phyloP scores from a whole-genome alignment of 2,888 invertebrate genomes.

The Tortrix viridana region DNA sequence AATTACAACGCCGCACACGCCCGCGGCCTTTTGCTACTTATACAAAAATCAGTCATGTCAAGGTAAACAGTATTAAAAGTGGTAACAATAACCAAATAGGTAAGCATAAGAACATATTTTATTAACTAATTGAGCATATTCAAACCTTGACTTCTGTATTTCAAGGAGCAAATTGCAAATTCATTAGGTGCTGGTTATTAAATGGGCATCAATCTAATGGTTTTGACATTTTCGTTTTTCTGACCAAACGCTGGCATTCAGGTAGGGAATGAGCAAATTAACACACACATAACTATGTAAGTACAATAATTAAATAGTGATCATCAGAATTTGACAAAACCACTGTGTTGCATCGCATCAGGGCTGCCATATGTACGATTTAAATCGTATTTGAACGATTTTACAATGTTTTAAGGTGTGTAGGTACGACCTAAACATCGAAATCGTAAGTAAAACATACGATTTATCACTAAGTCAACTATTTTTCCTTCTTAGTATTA shows the following conservation, averaged over 20 bases:
- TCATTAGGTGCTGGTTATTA: conserved; percentile 40
- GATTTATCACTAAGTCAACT: too few relatives aligned
- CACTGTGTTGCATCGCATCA: too few relatives aligned
- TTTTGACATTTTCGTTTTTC: conserved; percentile 31
- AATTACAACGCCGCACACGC: background rate
- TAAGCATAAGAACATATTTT: background rate
- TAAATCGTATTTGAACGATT: too few relatives aligned
- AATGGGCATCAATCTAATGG: conserved; percentile 32
- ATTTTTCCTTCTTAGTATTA: too few relatives aligned
- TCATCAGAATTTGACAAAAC: too few relatives aligned
- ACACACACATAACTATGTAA: conserved; percentile 1
- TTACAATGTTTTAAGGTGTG: too few relatives aligned
- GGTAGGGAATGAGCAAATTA: conserved; percentile 14
- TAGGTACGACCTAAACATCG: too few relatives aligned
- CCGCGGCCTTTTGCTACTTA: conserved; percentile 15
- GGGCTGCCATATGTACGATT: too few relatives aligned
- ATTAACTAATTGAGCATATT: conserved; percentile 39
- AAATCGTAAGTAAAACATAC: too few relatives aligned
- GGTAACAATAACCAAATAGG: conserved; percentile 5
- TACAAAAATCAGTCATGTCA: conserved; percentile 31
- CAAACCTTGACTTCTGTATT: conserved; percentile 53
- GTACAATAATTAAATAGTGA: background rate
- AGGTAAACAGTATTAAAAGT: conserved; percentile 26
- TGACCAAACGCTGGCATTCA: conserved; percentile 11
- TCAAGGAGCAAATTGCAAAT: conserved; percentile 51